phyloP scores from a whole-genome alignment of 30 jellyfish, hydroid and myxozoan species.

The Thelohanellus kitauei region DNA sequence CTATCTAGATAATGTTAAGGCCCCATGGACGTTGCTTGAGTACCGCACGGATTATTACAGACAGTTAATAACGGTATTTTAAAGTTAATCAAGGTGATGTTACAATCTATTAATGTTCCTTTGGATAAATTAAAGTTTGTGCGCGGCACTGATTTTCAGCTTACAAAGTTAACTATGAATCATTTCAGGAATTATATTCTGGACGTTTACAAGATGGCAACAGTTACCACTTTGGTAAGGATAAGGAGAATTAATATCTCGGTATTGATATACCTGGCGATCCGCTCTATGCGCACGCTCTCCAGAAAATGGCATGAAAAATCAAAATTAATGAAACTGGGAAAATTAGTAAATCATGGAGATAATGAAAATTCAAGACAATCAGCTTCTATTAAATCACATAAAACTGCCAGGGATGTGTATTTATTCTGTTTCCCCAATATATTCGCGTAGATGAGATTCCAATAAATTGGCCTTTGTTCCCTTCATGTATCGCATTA shows the following conservation, averaged over 20 bases:
- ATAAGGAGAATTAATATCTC: background rate
- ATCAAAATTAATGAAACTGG: too few relatives aligned
- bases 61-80: slow-evolving; percentile 39
- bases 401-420: too few relatives aligned
- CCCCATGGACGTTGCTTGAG: slow-evolving; percentile 87
- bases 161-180: slow-evolving; percentile 11
- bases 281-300: too few relatives aligned
- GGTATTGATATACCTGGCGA: too few relatives aligned
- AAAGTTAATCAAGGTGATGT: slow-evolving; percentile 34
- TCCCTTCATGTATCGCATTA: too few relatives aligned
- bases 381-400: too few relatives aligned
- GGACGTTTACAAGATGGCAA: slow-evolving; percentile 73
- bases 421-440: too few relatives aligned
- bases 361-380: too few relatives aligned
- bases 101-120: slow-evolving; percentile 65
- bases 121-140: slow-evolving; percentile 67
- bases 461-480: too few relatives aligned
- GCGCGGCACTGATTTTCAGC: slow-evolving; percentile 84
- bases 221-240: slow-evolving; percentile 71
- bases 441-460: too few relatives aligned
- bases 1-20: slow-evolving; percentile 67
- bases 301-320: too few relatives aligned
- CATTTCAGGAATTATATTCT: slow-evolving; percentile 35
- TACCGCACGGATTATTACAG: slow-evolving; percentile 42
- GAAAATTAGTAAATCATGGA: too few relatives aligned